A percentile compares a stretch with the other conserved stretches of the same genome.
These are phyloP conservation scores for Otolemur garnettii DNA, from an alignment of 2,113 vertebrate genomes.

Conservation along the genomic window DNA sequence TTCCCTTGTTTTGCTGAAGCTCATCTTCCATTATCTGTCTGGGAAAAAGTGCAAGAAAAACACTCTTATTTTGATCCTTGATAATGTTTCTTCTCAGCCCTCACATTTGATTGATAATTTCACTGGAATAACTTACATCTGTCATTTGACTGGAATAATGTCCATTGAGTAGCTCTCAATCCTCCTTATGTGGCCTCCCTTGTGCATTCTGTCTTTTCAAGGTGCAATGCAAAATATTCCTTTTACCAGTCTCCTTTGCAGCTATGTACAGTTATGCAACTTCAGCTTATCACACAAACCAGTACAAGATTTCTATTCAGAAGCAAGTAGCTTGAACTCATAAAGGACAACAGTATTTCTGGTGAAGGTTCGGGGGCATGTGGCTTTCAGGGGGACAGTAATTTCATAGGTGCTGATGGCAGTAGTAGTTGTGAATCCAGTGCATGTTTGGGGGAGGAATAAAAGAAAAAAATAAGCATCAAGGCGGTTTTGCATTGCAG, in stretches of 20 bases:
- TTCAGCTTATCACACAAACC: neutral
- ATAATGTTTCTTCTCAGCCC: neutral
- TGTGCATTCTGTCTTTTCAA: neutral
- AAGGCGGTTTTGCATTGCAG: neutral
- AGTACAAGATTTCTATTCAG: neutral
- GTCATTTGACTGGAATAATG: neutral
- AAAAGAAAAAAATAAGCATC: neutral
- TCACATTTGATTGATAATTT: constrained; percentile 1
- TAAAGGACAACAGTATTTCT: neutral
- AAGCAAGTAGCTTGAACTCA: neutral
- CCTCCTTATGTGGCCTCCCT: neutral
- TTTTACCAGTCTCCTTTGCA: neutral
- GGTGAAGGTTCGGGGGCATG: neutral
- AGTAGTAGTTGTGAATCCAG: neutral
- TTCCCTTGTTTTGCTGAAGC: neutral
- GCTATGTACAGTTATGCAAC: neutral
- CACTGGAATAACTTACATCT: neutral
- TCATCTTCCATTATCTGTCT: neutral
- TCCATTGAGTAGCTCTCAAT: neutral
- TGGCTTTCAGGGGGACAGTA: no score
- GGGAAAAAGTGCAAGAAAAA: neutral
- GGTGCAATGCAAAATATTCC: neutral
- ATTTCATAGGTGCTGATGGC: neutral
- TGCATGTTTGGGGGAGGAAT: rapidly evolving
- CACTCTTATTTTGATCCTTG: neutral